Base-by-base conservation (phyloP, 2,113 vertebrate genomes). In the Chelonoidis abingdonii region DNA sequence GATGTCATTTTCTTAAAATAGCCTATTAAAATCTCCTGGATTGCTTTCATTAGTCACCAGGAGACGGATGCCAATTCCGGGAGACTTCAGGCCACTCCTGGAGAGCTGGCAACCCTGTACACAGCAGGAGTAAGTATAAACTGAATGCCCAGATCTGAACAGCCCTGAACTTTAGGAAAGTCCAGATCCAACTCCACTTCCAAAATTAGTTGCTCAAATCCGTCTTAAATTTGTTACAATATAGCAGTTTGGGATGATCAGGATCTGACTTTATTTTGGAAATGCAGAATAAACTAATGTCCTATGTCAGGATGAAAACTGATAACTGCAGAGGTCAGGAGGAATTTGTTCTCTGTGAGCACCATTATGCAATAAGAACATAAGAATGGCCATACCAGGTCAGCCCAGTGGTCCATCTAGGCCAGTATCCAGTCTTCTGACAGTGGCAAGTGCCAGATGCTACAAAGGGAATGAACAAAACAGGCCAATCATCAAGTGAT, bases 131-230 rank as follows among this genome's bases (percentile, higher is more conserved):
- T 84, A 41, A 92, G 84, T 27, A 16, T 93, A 75, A 93, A 85
- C 54, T 89, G 59, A 94, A 79, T 38, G 80, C 52, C 69, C 59
- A 89, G 47, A 93, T n/a, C 57, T 93, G 88, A 94, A 76, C 92
- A 84, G 82, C 93, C 35, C 59, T 56, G 91, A 92, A 87, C 49
- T 41, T 69, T 69, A 69, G 35, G 62, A 69, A 69, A 69, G 62
- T 69, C 17, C 17, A 38, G 17, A 72, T 72, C n/a, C 47, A 92
- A 25, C 38, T 1, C 75, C 31, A 49, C 35, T 83, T 94, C 86
- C 49, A 78, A 89, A 96, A 93, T 86, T 53, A 12, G 29, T 84
- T 53, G 10, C 57, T 95, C 17, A 4, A 59, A 75, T n/a, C 25
- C 35, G 4, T 78, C 25, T 91, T 89, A 94, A 59, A 89, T 84